Evolutionary conservation across 2,888 invertebrate genomes (phyloP).

Genomic region (Galeopsomyia nigrocyanea): DNA sequence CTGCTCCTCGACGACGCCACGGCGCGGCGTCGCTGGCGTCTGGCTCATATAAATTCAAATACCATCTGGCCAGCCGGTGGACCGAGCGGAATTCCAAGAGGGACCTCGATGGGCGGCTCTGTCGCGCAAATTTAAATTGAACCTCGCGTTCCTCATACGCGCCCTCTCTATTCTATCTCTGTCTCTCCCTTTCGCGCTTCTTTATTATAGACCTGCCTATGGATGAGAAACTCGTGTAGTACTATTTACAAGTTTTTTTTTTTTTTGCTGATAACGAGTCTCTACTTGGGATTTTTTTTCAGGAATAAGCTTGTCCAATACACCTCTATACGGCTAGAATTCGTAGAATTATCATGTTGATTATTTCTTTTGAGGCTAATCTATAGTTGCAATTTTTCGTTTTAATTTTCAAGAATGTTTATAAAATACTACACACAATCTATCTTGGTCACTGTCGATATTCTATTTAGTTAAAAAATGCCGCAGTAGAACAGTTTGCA

Average conservation of each 20-base stretch:
- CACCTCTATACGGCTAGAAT: too few species aligned
- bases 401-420: slow-evolving; percentile 4
- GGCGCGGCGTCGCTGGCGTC: slow-evolving; percentile 22
- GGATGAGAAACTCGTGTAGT: too few species aligned
- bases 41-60: slow-evolving; percentile 48
- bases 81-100: slow-evolving; percentile 44
- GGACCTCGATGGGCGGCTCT: slow-evolving; percentile 25
- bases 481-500: too few species aligned
- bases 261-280: too few species aligned
- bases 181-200: background rate
- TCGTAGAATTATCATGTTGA: too few species aligned
- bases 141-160: slow-evolving; percentile 2
- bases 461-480: too few species aligned
- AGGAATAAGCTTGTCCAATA: too few species aligned
- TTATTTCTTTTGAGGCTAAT: background rate
- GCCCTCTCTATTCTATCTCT: background rate
- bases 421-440: background rate
- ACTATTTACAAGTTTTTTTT: too few species aligned
- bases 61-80: slow-evolving; percentile 42
- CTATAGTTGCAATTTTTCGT: slow-evolving; percentile 4
- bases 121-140: slow-evolving; percentile 42
- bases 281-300: too few species aligned
- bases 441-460: too few species aligned
- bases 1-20: slow-evolving; percentile 19
- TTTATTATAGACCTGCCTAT: too few species aligned